A percentile compares a stretch with the other conserved stretches of the same genome.
Evolutionary conservation across 2,113 vertebrate genomes (phyloP).

Genomic region (Halichoeres trimaculatus): DNA sequence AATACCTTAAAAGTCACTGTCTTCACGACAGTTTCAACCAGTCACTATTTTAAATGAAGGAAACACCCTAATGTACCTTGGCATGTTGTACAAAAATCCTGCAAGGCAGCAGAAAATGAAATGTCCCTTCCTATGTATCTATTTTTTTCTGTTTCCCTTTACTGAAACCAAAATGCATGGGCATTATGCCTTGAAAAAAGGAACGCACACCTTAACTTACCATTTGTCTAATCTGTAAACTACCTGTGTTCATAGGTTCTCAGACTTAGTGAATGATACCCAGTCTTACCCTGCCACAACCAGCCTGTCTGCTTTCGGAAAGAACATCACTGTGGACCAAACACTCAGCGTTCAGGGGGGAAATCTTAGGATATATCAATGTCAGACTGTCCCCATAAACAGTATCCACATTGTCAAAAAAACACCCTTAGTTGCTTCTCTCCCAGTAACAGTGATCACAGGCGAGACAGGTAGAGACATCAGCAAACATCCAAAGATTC

Average conservation of each 20-base stretch:
- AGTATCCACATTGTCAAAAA: neutral
- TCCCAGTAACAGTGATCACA: neutral
- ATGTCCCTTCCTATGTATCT: neutral
- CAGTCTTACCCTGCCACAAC: neutral
- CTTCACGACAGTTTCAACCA: no score
- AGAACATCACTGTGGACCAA: neutral
- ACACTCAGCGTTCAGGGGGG: neutral
- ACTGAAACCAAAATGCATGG: neutral
- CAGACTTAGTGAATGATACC: neutral
- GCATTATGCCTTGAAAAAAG: neutral
- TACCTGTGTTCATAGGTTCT: slow-evolving; percentile 23
- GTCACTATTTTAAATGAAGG: no score
- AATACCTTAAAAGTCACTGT: no score
- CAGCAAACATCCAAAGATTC: slow-evolving; percentile 2
- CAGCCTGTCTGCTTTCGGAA: neutral
- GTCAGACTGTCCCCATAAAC: neutral
- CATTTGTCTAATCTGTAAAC: neutral
- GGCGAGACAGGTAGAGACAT: neutral
- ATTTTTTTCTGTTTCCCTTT: neutral
- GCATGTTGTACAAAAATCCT: no score
- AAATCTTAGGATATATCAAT: neutral
- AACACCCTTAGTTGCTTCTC: neutral
- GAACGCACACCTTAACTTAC: neutral
- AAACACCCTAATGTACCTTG: no score
- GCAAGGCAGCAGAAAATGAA: no score